These are phyloP conservation scores for Cygnus atratus DNA, from an alignment of 2,113 vertebrate species.

Conservation along the genomic window DNA sequence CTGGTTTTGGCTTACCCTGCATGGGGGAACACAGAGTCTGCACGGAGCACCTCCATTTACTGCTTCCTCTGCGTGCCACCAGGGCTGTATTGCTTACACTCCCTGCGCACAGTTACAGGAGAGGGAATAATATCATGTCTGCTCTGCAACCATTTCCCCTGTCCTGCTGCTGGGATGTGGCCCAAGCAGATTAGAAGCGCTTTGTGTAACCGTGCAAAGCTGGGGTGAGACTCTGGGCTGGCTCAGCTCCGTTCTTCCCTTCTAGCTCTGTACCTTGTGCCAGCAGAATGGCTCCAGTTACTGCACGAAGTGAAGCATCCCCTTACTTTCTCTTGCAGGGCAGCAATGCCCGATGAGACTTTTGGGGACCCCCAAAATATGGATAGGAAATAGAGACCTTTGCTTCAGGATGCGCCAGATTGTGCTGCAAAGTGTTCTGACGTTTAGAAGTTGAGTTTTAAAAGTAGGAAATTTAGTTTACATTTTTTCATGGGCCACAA, in stretches of 20 bases:
- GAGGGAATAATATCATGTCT: background rate
- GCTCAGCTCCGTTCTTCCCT: background rate
- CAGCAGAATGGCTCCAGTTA: background rate
- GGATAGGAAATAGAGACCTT: background rate
- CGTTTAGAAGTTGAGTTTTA: background rate
- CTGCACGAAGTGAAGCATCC: accelerated
- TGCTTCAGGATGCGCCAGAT: background rate
- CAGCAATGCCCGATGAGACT: background rate
- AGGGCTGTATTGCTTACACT: slow-evolving; percentile 8
- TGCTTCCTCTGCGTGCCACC: background rate
- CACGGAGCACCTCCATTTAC: slow-evolving; percentile 41
- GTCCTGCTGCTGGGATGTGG: background rate
- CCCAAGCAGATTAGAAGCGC: background rate
- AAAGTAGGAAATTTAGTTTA: slow-evolving; percentile 10
- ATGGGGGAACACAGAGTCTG: background rate
- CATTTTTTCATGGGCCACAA: background rate
- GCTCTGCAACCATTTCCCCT: background rate
- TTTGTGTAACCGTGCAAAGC: background rate
- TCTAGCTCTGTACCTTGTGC: background rate
- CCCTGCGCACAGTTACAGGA: background rate
- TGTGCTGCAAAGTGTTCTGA: background rate
- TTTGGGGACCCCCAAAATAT: background rate
- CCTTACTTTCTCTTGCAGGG: background rate
- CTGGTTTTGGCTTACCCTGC: slow-evolving; percentile 60
- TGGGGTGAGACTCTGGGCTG: background rate